These are phyloP conservation scores for Maniola jurtina DNA, from an alignment of 1,140 invertebrate species.

Conservation along the genomic window DNA sequence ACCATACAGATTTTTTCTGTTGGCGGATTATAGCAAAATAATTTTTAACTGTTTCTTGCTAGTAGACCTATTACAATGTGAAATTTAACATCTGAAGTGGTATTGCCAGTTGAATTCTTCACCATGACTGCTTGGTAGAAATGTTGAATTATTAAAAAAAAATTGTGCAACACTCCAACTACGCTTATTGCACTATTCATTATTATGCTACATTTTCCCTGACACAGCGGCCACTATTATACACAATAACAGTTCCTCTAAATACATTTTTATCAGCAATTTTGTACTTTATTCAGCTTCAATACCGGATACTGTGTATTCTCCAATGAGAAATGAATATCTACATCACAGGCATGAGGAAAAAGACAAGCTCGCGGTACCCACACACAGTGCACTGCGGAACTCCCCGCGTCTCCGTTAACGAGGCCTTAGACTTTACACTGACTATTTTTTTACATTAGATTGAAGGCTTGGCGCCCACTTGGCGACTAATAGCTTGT, in stretches of 20 bases:
- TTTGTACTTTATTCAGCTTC: slow-evolving; percentile 74
- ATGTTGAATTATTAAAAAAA: slow-evolving; percentile 4
- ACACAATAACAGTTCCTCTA: slow-evolving; percentile 44
- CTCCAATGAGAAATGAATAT: slow-evolving; percentile 33
- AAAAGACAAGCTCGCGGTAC: neutral
- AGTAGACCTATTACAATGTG: too few relatives aligned
- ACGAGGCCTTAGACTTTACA: too few relatives aligned
- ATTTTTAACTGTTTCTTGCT: too few relatives aligned
- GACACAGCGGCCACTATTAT: slow-evolving; percentile 48
- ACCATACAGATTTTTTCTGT: too few relatives aligned
- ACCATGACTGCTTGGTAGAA: neutral
- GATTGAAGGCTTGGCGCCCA: too few relatives aligned
- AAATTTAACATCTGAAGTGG: too few relatives aligned
- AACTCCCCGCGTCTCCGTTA: too few relatives aligned
- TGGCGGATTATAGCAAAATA: too few relatives aligned
- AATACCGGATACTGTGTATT: slow-evolving; percentile 35
- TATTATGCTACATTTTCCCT: slow-evolving; percentile 56
- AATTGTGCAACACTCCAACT: slow-evolving; percentile 15
- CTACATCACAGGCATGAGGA: slow-evolving; percentile 46
- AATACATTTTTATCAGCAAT: slow-evolving; percentile 67
- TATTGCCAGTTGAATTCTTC: too few relatives aligned
- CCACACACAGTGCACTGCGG: too few relatives aligned
- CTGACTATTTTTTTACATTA: too few relatives aligned
- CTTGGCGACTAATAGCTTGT: too few relatives aligned
- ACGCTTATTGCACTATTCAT: slow-evolving; percentile 69